Evolutionary conservation across 2,888 invertebrate species (phyloP), one percentile per base, ranked within the genome.

Genomic region (Acanthosepion lycidas): DNA sequence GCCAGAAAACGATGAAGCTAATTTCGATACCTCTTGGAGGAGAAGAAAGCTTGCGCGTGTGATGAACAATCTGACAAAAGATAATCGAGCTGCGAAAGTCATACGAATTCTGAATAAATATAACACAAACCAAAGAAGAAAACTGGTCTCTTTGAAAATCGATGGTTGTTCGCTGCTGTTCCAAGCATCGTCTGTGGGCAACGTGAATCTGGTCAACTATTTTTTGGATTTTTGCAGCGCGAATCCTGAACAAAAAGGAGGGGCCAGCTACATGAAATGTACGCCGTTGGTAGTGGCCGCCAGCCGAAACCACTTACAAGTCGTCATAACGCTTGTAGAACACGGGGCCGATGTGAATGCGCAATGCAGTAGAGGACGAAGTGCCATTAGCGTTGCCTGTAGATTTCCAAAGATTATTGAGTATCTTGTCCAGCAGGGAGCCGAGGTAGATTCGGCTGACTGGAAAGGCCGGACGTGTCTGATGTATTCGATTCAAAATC

Each of bases 201-300:
- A 92, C 92, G 48, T 92, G 42, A 92, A 49, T 92, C 92, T 92
- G 23, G 92, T 92, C 48, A 92, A 92, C 48, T 92, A 92, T 92
- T 92, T 92, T 49, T 49, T 92, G 8, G 92, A 92, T 42, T 49
- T 48, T 48, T 92, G 92, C 48, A 28, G 49, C 49, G 92, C 92
- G 48, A 33, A 92, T 28, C 26, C 49, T 6, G 92, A 92, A 92
- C 92, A 92, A 42, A 42, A 49, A 1, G 92, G 92, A 1, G 49
- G 48, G 26, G 9, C 42, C 18, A 48, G 42, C 8, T 42, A 49
- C 26, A 92, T 92, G 33, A 92, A 92, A 42, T 48, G 92, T 18
- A 92, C 92, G 1, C 28, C 92, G 20, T 20, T 92, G 20, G 42
- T 42, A 20, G 28, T 92, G 26, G 92, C 92, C 9, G 92, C 92